Base-by-base conservation (phyloP, 2,797 vertebrate species). In the Syngnathus rostellatus region DNA sequence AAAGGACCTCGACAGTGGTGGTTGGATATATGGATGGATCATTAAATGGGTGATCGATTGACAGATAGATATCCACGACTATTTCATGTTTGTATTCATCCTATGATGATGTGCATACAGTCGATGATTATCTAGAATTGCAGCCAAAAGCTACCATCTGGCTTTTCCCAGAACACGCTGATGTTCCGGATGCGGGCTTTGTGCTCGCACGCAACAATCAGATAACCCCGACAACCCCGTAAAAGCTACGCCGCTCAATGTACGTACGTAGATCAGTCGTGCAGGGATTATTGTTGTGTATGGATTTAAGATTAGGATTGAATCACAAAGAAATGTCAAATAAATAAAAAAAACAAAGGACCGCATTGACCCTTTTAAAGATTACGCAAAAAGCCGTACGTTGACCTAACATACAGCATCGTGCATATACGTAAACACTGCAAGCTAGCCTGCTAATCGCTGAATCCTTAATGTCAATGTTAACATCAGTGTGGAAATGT, bases 111-210 rank as follows among this genome's bases (percentile, higher is more conserved):
- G 31, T 62, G n/a, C n/a, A 3, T 74, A 50, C 14, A 17, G 67
- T 65, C 53, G 65, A 67, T 80, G 82, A 85, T 88, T 87, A 84
- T 85, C 78, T 64, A 68, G 74, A 66, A 54, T 77, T 85, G 82
- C 72, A 85, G 76, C 69, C 60, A 40, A 31, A 31, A 70, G 72
- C 74, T 73, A 80, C 85, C 84, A 85, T 87, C 87, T 89, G 85
- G 68, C 72, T 68, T 68, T 81, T 84, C 80, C 80, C 81, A 67
- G 76, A 80, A 79, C 81, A 85, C 75, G 60, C 72, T 72, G 77
- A 78, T 80, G 73, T 14, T 59, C 72, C 73, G 74, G 76, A 79
- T 80, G 72, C 11, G 59, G 9, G 59, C 72, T 74, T 46, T 69
- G 62, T 51, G 72, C 68, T 79, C 17, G 46, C 79, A 85, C 40